Base-by-base conservation (phyloP, 2,113 vertebrate genomes). In the Lethenteron camtschaticum region DNA sequence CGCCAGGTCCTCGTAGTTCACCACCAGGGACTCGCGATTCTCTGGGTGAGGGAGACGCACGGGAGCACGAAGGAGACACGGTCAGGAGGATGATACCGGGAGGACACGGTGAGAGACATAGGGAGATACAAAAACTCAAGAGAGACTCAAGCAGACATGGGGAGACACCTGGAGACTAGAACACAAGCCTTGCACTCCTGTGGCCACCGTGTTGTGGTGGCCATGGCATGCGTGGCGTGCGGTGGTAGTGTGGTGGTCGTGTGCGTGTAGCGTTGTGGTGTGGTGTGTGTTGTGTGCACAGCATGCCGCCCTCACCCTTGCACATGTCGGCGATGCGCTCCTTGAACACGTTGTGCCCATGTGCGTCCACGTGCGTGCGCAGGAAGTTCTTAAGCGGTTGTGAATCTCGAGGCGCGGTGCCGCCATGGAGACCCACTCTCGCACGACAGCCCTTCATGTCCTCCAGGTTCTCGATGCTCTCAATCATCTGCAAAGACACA, bases 301-400 rank as follows among this genome's bases (percentile, higher is more conserved):
- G 14, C 11, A 20, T 20, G 16, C 9, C 9, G 41, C 57, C 2
- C 66, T 9, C 77, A 87, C 94, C 94, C 92, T 96, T 96, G 79
- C 94, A 99, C 94, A 99, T 95, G 79, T 99, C 94, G 0, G 87
- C 90, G 81, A 99, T 95, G 76, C 88, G 86, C 78, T 95, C 90
- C 77, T 96, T 96, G 78, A 99, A 99, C 68, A 96, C 90, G 1
- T 96, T 96, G 81, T 92, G 94, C 10, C 92, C 90, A 1, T 83
- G 87, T 70, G 90, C 82, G 41, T 99, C 92, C 71, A 96, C 92
- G 0, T 96, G 90, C 0, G 92, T 96, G 70, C 91, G 84, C 76
- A 99, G 77, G 73, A 99, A 96, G 81, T 95, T 95, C 81, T 90
- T 96, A 99, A 96, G 73, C 94, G 87, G 81, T 99, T 89, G 79